Evolutionary conservation across 2,888 invertebrate species (phyloP), one percentile per base, ranked within the genome.

Genomic region (Tipula unca): DNA sequence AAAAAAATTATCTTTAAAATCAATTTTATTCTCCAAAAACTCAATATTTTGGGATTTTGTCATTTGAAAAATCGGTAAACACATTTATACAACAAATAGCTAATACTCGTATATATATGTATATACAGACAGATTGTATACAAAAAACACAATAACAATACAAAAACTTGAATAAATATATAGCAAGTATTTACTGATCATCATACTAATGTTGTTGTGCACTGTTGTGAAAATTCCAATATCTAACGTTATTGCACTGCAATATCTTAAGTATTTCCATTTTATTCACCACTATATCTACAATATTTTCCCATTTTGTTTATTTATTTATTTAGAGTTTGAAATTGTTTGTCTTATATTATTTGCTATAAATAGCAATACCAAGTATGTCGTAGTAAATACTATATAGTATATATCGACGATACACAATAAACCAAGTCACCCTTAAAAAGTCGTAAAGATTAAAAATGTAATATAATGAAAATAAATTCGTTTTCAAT

Each of bases 101-200:
- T 69, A 25, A 69, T 1, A 69, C n/a, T 13, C 20, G 25, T 54
- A 69, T 14, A 10, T 13, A 25, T 69, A 48, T 54, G 69, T 69
- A 69, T 17, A 1, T 20, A 69, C 8, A 69, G 69, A 69, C 69
- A 69, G 25, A 69, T 69, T 69, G 10, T 69, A 25, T 69, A 69
- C 25, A 20, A 69, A 69, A 69, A 25, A 8, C 10, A 69, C 25
- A 69, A 69, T 69, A 25, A 69, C 69, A 69, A 69, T 25, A 69
- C 69, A 69, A 69, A 69, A 69, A 69, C n/a, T 69, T 69, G 25
- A 69, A 69, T 69, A 69, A 69, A n/a, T n/a, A n/a, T n/a, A 69
- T 69, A 69, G 69, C 48, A 25, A 69, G 69, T 69, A 69, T 69
- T 69, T 69, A 69, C 69, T 25, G 69, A 69, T 39, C 39, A 39